A percentile compares a stretch with the other conserved stretches of the same genome.
phyloP scores from a whole-genome alignment of 1,140 invertebrate species.

The Sesamia nonagrioides region DNA sequence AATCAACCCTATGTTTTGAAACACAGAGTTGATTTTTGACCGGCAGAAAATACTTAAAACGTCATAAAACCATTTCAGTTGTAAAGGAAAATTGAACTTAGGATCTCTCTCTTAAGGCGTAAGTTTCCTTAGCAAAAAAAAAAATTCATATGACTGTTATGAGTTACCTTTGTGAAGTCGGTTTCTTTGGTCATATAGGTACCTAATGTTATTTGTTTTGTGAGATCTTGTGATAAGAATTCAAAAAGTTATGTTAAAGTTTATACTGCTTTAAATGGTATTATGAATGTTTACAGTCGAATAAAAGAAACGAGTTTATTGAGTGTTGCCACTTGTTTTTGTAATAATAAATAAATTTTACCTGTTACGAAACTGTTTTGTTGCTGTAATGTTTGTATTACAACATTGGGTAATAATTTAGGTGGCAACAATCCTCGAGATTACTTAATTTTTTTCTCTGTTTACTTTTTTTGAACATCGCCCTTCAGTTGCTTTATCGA shows the following conservation, averaged over 20 bases:
- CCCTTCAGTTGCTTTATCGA: too few species aligned
- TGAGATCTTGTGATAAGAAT: constrained; percentile 28
- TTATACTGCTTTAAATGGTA: background rate
- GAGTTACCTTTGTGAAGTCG: background rate
- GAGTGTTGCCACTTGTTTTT: constrained; percentile 30
- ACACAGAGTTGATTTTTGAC: background rate
- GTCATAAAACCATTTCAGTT: background rate
- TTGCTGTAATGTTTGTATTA: background rate
- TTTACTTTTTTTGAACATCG: too few species aligned
- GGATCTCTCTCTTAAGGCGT: background rate
- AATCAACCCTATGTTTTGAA: background rate
- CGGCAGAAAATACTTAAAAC: background rate
- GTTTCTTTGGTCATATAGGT: constrained; percentile 26
- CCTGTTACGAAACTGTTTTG: constrained; percentile 15
- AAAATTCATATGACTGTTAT: background rate
- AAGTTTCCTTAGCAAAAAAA: background rate
- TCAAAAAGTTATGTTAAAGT: constrained; percentile 8
- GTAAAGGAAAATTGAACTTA: background rate
- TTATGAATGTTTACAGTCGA: constrained; percentile 5
- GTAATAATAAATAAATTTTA: constrained; percentile 7
- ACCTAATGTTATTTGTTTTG: constrained; percentile 35
- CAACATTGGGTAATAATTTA: background rate
- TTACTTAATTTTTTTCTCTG: too few species aligned
- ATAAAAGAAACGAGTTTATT: constrained; percentile 31
- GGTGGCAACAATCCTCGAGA: background rate